Percentiles rank a stretch among this genome's conserved stretches.
These are phyloP conservation scores for Neocrepidodera transversa DNA, from an alignment of 2,888 invertebrate genomes.

Conservation along the genomic window DNA sequence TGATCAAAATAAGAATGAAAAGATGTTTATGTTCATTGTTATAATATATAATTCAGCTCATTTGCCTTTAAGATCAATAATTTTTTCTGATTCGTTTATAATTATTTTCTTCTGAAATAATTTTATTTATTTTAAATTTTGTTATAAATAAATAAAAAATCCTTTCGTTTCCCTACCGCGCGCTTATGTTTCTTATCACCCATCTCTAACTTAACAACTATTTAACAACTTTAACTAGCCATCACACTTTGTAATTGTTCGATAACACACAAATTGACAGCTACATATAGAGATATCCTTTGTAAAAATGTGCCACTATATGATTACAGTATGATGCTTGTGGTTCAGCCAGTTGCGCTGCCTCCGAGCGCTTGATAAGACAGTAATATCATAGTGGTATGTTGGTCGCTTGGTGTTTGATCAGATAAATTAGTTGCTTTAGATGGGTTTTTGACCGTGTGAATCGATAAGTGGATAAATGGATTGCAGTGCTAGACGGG, in stretches of 20 bases:
- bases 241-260: constrained; percentile 58
- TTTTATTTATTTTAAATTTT: no score
- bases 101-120: no score
- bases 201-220: constrained; percentile 56
- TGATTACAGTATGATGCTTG: constrained; percentile 49
- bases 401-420: constrained; percentile 54
- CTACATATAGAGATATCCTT: constrained; percentile 56
- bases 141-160: no score
- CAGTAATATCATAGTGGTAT: constrained; percentile 54
- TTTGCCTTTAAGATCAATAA: no score
- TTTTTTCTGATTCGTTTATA: no score
- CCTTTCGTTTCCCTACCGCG: constrained; percentile 11
- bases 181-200: constrained; percentile 40
- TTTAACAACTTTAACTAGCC: constrained; percentile 59
- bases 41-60: no score
- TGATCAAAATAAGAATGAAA: no score
- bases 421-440: constrained; percentile 58
- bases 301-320: constrained; percentile 52
- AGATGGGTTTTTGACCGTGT: constrained; percentile 60
- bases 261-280: constrained; percentile 60
- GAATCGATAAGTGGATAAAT: constrained; percentile 58
- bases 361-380: constrained; percentile 45
- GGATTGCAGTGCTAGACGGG: constrained; percentile 41
- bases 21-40: no score
- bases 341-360: constrained; percentile 35